A percentile compares a stretch with the other conserved stretches of the same genome.
Evolutionary conservation across 2,797 vertebrate species (phyloP).

Genomic region (Sebastiscus tertius): DNA sequence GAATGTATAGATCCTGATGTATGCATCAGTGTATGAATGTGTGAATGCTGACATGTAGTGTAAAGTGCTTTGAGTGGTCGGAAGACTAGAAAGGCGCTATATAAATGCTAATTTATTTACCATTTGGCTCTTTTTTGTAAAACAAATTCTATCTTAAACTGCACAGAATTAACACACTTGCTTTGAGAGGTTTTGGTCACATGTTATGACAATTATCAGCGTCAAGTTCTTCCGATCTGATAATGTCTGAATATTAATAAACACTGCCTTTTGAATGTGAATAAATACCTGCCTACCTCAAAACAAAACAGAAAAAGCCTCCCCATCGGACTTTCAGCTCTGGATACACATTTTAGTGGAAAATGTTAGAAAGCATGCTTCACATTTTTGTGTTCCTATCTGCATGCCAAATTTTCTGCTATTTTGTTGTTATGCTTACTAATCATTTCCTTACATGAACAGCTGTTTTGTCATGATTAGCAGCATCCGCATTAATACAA

Average conservation of each 20-base stretch:
- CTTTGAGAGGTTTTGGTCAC: background rate
- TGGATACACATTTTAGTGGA: background rate
- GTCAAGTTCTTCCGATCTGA: background rate
- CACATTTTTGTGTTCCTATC: background rate
- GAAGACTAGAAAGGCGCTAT: fast-evolving
- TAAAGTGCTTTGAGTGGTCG: no score
- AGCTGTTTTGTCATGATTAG: background rate
- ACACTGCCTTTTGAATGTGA: background rate
- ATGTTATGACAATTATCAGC: background rate
- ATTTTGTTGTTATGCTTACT: background rate
- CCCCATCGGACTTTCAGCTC: background rate
- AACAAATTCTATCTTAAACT: no score
- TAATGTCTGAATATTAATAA: background rate
- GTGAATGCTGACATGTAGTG: no score
- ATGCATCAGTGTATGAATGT: no score
- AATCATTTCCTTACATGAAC: background rate
- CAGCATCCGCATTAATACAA: background rate
- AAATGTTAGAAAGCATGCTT: background rate
- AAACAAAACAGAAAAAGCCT: background rate
- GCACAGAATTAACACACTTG: background rate
- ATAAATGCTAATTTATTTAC: no score
- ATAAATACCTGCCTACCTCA: background rate
- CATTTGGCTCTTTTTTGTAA: no score
- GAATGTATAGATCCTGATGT: no score
- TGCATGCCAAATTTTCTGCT: background rate